These are phyloP conservation scores for Hemibagrus wyckioides DNA, from an alignment of 2,113 vertebrate species.

Conservation along the genomic window DNA sequence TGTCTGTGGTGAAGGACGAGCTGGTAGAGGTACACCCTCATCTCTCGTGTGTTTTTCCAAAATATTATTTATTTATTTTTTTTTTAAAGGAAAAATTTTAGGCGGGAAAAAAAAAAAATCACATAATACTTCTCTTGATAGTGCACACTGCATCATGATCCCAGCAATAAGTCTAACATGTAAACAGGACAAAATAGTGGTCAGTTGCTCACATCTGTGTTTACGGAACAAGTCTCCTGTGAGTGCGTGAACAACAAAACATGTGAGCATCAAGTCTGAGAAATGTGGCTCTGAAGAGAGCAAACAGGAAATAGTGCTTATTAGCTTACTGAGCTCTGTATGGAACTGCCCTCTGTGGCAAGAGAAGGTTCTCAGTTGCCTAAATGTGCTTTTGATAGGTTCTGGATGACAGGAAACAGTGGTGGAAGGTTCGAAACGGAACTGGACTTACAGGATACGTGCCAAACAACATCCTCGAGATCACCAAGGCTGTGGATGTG, in stretches of 20 bases:
- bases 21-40: conserved; percentile 83
- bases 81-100: not conserved
- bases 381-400: conserved; percentile 72
- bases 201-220: not conserved
- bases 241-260: not conserved
- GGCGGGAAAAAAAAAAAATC: not conserved
- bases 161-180: not conserved
- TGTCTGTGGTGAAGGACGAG: conserved; percentile 90
- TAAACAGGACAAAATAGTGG: not conserved
- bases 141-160: not conserved
- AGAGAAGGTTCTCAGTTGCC: conserved; percentile 4
- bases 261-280: not conserved
- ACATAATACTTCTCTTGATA: not conserved
- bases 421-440: conserved; percentile 94
- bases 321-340: not conserved
- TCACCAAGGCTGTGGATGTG: conserved; percentile 75
- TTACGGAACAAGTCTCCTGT: not conserved
- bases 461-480: conserved; percentile 97
- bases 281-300: not conserved
- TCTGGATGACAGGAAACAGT: conserved; percentile 92
- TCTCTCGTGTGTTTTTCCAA: not conserved
- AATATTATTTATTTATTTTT: not conserved
- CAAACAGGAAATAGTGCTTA: not conserved
- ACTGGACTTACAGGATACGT: conserved; percentile 86
- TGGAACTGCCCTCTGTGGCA: not conserved